phyloP scores from a whole-genome alignment of 2,797 vertebrate species.

The Spheniscus humboldti region DNA sequence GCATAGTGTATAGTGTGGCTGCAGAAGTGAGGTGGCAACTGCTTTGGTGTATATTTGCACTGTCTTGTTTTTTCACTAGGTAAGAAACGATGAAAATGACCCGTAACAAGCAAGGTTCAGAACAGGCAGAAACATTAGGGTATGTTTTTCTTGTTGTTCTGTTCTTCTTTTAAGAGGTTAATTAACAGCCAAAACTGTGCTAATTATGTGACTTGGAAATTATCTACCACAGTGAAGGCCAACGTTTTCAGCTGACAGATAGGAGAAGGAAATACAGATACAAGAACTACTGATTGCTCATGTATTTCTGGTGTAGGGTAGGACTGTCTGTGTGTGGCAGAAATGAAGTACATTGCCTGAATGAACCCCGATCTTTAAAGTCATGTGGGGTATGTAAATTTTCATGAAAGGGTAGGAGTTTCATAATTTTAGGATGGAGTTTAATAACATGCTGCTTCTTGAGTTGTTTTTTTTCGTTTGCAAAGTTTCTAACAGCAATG shows the following conservation, averaged over 20 bases:
- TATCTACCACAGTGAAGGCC: neutral
- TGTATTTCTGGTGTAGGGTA: neutral
- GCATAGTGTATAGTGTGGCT: neutral
- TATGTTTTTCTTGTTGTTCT: neutral
- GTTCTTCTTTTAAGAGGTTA: neutral
- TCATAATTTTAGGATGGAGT: neutral
- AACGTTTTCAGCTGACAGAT: neutral
- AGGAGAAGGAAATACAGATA: neutral
- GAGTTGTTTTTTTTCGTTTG: neutral
- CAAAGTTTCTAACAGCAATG: neutral
- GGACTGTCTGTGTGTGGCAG: neutral
- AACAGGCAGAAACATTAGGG: neutral
- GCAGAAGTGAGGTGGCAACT: neutral
- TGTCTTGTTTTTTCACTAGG: neutral
- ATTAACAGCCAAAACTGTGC: neutral
- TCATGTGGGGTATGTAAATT: neutral
- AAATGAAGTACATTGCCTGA: neutral
- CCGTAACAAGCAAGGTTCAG: neutral
- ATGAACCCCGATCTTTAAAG: neutral
- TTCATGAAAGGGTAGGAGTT: neutral
- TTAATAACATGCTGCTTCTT: neutral
- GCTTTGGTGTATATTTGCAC: neutral
- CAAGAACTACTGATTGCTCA: neutral
- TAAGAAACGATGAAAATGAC: neutral
- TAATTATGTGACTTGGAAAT: neutral